Conservation (phyloP, 2,888 invertebrate species). For the Penaeus monodon region DNA sequence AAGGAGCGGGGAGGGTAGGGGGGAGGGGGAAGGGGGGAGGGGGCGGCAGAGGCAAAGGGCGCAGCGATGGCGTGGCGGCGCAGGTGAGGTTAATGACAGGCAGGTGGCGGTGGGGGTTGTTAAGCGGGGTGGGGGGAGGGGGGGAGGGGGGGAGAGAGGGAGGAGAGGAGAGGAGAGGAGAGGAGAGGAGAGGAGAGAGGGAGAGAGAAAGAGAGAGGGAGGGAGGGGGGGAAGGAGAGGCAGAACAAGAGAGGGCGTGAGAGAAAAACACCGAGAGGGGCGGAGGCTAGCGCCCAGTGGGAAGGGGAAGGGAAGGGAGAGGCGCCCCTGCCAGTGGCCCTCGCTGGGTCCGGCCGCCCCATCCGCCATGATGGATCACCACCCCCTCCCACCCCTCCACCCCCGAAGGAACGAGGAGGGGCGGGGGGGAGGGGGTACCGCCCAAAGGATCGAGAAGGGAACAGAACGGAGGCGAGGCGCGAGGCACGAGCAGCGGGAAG, state of each 20-base stretch:
- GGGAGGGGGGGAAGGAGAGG: background rate
- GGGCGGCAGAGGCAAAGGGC: background rate
- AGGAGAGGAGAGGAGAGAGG: too few species aligned
- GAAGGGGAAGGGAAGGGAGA: background rate
- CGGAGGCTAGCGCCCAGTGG: too few species aligned
- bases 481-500: too few species aligned
- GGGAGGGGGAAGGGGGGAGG: too few species aligned
- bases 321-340: background rate
- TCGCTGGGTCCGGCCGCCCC: too few species aligned
- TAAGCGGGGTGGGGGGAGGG: background rate
- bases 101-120: background rate
- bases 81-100: background rate
- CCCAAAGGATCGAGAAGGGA: background rate
- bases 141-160: background rate
- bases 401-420: background rate
- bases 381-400: too few species aligned
- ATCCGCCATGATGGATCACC: too few species aligned
- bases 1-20: too few species aligned
- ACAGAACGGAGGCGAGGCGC: background rate
- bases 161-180: too few species aligned
- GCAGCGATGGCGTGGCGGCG: background rate
- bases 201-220: background rate
- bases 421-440: background rate
- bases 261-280: background rate
- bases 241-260: background rate